Evolutionary conservation across 2,797 vertebrate species (phyloP).

Genomic region (Alectoris magna): DNA sequence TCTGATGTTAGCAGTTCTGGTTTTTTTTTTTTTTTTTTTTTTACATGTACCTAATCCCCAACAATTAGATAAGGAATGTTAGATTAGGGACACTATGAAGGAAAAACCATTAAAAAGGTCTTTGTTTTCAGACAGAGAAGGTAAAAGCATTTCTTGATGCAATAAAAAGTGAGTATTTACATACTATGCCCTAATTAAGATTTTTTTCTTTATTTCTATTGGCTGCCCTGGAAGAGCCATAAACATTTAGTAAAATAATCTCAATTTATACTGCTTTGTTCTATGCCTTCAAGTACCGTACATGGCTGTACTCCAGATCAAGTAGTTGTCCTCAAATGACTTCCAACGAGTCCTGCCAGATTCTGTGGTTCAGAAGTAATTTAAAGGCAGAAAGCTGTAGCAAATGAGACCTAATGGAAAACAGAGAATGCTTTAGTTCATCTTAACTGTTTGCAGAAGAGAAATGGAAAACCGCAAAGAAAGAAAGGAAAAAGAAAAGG

Average conservation of each 20-base stretch:
- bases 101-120: conserved; percentile 49
- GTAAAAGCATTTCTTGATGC: conserved; percentile 64
- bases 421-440: conserved; percentile 79
- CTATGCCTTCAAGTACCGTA: conserved; percentile 83
- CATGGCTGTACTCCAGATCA: conserved; percentile 84
- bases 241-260: conserved; percentile 81
- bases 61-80: conserved; percentile 54
- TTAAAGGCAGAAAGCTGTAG: conserved; percentile 86
- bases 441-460: conserved; percentile 69
- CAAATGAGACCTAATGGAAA: conserved; percentile 86
- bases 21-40: no score
- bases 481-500: conserved; percentile 57
- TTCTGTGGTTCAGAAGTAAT: conserved; percentile 85
- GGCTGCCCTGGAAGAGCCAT: conserved; percentile 72
- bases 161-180: conserved; percentile 74
- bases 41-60: conserved; percentile 40
- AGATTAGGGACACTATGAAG: conserved; percentile 31
- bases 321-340: conserved; percentile 86
- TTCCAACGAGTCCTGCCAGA: conserved; percentile 81
- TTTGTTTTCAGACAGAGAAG: conserved; percentile 67
- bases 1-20: conserved; percentile 40
- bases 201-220: conserved; percentile 71
- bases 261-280: conserved; percentile 80
- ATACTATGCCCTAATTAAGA: conserved; percentile 66
- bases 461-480: conserved; percentile 65